phyloP scores from a whole-genome alignment of 2,113 vertebrate species.

The Saguinus imperator region DNA sequence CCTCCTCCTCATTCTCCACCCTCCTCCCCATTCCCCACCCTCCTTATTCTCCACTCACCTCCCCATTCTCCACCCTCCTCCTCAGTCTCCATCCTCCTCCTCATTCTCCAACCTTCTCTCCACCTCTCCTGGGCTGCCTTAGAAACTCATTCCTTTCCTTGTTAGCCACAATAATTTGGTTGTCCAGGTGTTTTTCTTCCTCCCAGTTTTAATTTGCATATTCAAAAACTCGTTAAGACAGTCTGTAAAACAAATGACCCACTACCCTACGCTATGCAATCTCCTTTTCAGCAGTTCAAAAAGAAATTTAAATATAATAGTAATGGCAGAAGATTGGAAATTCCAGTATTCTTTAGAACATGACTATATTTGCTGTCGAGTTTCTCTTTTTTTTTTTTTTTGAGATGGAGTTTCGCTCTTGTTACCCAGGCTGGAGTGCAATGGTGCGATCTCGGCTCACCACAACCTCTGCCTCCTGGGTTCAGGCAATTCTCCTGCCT shows the following conservation, averaged over 20 bases:
- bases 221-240: background rate
- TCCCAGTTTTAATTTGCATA: background rate
- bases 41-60: too few species aligned
- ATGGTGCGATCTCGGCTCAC: too few species aligned
- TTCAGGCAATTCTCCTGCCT: too few species aligned
- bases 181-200: background rate
- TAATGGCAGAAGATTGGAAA: background rate
- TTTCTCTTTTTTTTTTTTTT: background rate
- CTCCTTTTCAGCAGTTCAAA: conserved; percentile 5
- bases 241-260: background rate
- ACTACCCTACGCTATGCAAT: background rate
- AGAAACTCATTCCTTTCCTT: background rate
- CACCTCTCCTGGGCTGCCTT: background rate
- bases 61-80: too few species aligned
- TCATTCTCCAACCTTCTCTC: too few species aligned
- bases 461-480: too few species aligned
- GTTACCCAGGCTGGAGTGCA: too few species aligned
- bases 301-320: background rate
- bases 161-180: background rate
- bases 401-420: too few species aligned
- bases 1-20: too few species aligned
- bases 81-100: background rate
- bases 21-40: too few species aligned
- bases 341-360: background rate
- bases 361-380: background rate